phyloP scores from a whole-genome alignment of 2,888 invertebrate species.

The Ochropacha duplaris region DNA sequence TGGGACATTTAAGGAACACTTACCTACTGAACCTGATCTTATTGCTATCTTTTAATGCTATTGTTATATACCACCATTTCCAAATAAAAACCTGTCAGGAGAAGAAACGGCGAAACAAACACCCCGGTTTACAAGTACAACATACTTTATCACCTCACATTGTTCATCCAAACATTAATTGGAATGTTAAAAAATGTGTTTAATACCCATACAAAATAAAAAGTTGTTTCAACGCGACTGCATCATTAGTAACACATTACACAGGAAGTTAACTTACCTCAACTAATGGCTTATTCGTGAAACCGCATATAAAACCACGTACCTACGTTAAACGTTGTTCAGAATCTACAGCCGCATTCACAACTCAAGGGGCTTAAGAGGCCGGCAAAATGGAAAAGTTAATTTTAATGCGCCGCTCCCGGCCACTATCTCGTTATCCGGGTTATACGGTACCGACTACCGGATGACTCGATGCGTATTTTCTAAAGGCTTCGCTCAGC shows the following conservation, averaged over 20 bases:
- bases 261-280: background rate
- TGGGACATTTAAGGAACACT: too few species aligned
- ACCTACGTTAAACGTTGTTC: slow-evolving; percentile 8
- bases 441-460: slow-evolving; percentile 26
- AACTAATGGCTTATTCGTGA: slow-evolving; percentile 1
- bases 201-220: too few species aligned
- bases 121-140: too few species aligned
- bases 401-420: slow-evolving; percentile 50
- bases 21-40: too few species aligned
- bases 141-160: too few species aligned
- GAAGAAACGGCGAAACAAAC: too few species aligned
- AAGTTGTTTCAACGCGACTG: background rate
- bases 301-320: background rate
- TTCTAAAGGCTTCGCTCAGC: slow-evolving; percentile 44
- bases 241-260: background rate
- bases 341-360: slow-evolving; percentile 31
- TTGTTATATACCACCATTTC: too few species aligned
- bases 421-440: slow-evolving; percentile 51
- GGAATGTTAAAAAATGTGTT: too few species aligned
- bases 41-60: too few species aligned
- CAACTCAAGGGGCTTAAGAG: slow-evolving; percentile 44
- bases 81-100: too few species aligned
- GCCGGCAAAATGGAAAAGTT: slow-evolving; percentile 58
- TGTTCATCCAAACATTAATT: too few species aligned
- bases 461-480: background rate